phyloP scores from a whole-genome alignment of 2,113 vertebrate species.

The Megaleporinus macrocephalus region DNA sequence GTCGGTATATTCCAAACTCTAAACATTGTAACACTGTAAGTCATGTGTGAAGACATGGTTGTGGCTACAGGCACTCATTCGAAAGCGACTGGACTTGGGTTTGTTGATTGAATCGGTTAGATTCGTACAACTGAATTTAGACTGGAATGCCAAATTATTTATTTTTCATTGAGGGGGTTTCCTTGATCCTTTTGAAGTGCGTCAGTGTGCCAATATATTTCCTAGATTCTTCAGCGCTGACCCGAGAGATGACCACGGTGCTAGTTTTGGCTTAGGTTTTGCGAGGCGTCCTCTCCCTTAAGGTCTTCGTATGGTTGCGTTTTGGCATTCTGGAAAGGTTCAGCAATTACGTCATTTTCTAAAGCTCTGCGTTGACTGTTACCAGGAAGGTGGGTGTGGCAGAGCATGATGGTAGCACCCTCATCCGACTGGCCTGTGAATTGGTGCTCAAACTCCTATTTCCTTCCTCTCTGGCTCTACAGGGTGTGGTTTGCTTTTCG shows the following conservation, averaged over 20 bases:
- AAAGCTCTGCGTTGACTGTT: not conserved
- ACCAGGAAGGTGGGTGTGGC: constrained; percentile 35
- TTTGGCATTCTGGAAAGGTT: constrained; percentile 3
- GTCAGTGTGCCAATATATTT: not conserved
- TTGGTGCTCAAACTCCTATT: not conserved
- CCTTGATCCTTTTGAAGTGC: not conserved
- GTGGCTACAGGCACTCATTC: not conserved
- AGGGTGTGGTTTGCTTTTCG: constrained; percentile 26
- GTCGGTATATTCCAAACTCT: too few species aligned
- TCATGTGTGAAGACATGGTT: not conserved
- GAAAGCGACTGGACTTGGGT: not conserved
- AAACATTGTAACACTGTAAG: too few species aligned
- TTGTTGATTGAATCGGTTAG: not conserved
- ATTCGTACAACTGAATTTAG: not conserved
- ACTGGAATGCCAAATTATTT: not conserved
- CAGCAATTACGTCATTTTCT: constrained; percentile 30
- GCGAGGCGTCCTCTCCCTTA: not conserved
- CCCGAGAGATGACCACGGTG: not conserved
- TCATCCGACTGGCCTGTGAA: not conserved
- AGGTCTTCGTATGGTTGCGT: not conserved
- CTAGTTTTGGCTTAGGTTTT: not conserved
- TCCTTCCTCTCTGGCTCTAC: constrained; percentile 21
- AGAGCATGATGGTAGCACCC: not conserved
- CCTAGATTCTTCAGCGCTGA: not conserved
- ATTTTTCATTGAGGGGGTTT: not conserved